Conservation (phyloP, 1,140 invertebrate genomes). For the Drosophila jambulina region DNA sequence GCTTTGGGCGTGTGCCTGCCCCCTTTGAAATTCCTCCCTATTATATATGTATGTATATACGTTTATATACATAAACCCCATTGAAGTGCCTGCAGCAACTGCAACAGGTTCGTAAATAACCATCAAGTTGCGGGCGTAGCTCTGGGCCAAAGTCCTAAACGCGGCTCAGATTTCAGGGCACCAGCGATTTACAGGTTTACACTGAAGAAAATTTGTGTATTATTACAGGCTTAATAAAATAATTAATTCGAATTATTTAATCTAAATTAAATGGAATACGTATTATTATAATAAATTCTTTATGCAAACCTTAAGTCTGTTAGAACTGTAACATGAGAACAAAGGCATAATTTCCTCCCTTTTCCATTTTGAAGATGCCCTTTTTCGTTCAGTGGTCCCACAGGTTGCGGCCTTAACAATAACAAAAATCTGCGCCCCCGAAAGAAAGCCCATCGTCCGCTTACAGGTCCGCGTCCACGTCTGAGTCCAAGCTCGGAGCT, state of each 20-base stretch:
- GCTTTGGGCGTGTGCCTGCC: conserved; percentile 52
- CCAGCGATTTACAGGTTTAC: conserved; percentile 14
- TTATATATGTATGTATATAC: not conserved
- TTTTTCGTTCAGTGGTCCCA: conserved; percentile 20
- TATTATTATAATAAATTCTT: not conserved
- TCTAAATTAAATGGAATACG: not conserved
- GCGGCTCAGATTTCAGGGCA: conserved; percentile 56
- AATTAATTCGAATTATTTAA: not conserved
- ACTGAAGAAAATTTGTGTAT: not conserved
- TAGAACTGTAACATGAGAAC: too few species aligned
- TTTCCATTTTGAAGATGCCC: not conserved
- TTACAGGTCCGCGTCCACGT: conserved; percentile 3
- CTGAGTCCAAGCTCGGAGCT: conserved; percentile 37
- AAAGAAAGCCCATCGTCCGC: conserved; percentile 37
- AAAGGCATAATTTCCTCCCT: too few species aligned
- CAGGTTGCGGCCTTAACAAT: conserved; percentile 33
- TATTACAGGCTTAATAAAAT: not conserved
- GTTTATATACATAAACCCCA: not conserved
- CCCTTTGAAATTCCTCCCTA: conserved; percentile 11
- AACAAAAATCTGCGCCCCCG: conserved; percentile 11
- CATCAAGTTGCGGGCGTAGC: conserved; percentile 45
- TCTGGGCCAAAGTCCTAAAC: conserved; percentile 66
- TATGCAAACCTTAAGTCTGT: too few species aligned
- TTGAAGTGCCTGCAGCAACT: conserved; percentile 26
- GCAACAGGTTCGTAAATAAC: conserved; percentile 51